A percentile compares a stretch with the other conserved stretches of the same genome.
Evolutionary conservation across 92 coral and sea anemone species (phyloP).

Genomic region (Epizoanthus rinbou): DNA sequence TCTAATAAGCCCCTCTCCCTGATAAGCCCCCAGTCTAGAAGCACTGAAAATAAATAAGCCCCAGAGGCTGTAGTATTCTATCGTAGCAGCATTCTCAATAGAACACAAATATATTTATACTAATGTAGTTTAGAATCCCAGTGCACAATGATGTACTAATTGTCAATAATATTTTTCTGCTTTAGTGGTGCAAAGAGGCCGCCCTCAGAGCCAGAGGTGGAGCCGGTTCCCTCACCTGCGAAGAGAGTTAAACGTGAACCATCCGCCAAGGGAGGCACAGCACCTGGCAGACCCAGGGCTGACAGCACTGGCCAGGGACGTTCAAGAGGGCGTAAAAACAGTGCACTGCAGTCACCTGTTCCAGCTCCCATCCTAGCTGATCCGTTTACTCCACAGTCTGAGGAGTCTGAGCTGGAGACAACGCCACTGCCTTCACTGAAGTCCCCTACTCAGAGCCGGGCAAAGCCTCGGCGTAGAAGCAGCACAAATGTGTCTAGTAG

Average conservation of each 20-base stretch:
- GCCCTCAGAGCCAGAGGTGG: slow-evolving; percentile 62
- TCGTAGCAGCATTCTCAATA: too few relatives aligned
- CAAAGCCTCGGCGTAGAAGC: slow-evolving; percentile 70
- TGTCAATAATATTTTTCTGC: not conserved
- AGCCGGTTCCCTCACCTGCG: slow-evolving; percentile 71
- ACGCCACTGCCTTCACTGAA: slow-evolving; percentile 59
- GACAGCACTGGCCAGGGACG: slow-evolving; percentile 79
- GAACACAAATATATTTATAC: too few relatives aligned
- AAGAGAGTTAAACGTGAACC: slow-evolving; percentile 82
- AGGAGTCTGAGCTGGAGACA: slow-evolving; percentile 72
- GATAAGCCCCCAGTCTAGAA: too few relatives aligned
- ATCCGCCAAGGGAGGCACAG: slow-evolving; percentile 62
- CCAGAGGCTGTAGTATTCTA: too few relatives aligned
- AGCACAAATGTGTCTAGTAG: slow-evolving; percentile 83
- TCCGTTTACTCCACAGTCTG: slow-evolving; percentile 80
- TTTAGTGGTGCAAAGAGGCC: slow-evolving; percentile 72
- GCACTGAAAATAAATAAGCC: too few relatives aligned
- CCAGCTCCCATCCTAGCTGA: slow-evolving; percentile 66
- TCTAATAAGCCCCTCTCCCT: too few relatives aligned
- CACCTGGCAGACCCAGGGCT: slow-evolving; percentile 71
- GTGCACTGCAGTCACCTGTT: slow-evolving; percentile 78
- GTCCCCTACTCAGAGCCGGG: slow-evolving; percentile 74
- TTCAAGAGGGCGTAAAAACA: slow-evolving; percentile 80
- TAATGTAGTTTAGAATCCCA: not conserved
- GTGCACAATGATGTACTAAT: not conserved